Evolutionary conservation across 2,113 vertebrate species (phyloP).

Genomic region (Platichthys stellatus): DNA sequence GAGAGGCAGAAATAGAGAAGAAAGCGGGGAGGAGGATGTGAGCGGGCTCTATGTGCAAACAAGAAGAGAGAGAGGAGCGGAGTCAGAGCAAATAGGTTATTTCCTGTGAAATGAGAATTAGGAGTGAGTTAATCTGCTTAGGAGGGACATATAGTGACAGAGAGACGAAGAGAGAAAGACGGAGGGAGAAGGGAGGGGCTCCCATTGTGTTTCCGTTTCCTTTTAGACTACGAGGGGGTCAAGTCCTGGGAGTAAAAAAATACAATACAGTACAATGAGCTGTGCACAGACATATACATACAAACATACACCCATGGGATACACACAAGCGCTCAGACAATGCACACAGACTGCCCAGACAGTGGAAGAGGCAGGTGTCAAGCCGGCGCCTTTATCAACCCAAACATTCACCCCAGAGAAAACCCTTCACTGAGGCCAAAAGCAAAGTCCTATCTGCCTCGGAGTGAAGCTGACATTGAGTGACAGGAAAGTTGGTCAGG

Average conservation of each 20-base stretch:
- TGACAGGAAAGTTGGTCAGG: conserved; percentile 67
- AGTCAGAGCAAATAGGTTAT: conserved; percentile 79
- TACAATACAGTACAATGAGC: conserved; percentile 60
- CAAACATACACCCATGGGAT: conserved; percentile 48
- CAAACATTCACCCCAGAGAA: conserved; percentile 76
- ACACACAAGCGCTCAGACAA: conserved; percentile 45
- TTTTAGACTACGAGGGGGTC: conserved; percentile 71
- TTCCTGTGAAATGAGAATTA: conserved; percentile 86
- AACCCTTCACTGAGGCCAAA: conserved; percentile 77
- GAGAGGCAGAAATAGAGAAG: conserved; percentile 53
- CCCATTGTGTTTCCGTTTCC: conserved; percentile 75
- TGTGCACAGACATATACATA: conserved; percentile 50
- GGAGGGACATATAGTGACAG: conserved; percentile 69
- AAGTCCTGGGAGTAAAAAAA: conserved; percentile 71
- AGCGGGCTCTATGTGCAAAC: conserved; percentile 69
- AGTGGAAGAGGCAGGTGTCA: conserved; percentile 70
- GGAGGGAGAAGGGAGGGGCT: conserved; percentile 45
- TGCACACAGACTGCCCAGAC: conserved; percentile 58
- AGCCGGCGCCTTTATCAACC: conserved; percentile 69
- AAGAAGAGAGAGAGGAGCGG: conserved; percentile 54
- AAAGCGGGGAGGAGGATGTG: conserved; percentile 48
- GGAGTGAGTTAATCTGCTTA: conserved; percentile 81
- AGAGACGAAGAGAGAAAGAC: conserved; percentile 51
- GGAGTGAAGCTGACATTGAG: conserved; percentile 62
- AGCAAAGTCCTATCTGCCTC: conserved; percentile 62